phyloP scores from a whole-genome alignment of 2,113 vertebrate genomes.

The Thamnaconus septentrionalis region DNA sequence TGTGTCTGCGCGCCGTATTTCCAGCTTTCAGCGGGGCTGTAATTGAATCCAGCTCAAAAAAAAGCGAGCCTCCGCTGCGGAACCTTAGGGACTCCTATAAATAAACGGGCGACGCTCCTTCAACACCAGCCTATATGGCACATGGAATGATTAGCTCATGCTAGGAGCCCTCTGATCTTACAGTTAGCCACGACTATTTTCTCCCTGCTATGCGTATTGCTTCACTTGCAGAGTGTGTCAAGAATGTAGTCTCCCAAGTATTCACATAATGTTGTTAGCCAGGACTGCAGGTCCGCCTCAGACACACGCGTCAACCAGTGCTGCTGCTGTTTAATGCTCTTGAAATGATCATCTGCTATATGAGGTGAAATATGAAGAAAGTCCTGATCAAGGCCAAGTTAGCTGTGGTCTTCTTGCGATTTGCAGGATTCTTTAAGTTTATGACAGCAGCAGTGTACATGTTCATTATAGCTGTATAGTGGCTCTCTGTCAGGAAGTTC shows the following conservation, averaged over 20 bases:
- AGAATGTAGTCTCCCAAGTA: slow-evolving; percentile 56
- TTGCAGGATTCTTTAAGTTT: too few species aligned
- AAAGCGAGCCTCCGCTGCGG: slow-evolving; percentile 57
- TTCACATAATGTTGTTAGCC: slow-evolving; percentile 35
- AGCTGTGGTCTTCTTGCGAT: too few species aligned
- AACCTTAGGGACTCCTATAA: slow-evolving; percentile 74
- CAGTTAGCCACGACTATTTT: slow-evolving; percentile 67
- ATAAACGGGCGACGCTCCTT: slow-evolving; percentile 71
- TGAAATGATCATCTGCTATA: too few species aligned
- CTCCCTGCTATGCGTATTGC: slow-evolving; percentile 56
- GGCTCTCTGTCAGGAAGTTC: too few species aligned
- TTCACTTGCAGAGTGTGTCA: slow-evolving; percentile 41
- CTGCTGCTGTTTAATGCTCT: too few species aligned
- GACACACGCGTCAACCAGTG: too few species aligned
- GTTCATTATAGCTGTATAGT: too few species aligned
- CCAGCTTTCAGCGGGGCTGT: slow-evolving; percentile 64
- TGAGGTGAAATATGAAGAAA: too few species aligned
- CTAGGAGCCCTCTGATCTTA: slow-evolving; percentile 65
- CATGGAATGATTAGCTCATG: slow-evolving; percentile 74
- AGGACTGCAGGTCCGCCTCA: not conserved
- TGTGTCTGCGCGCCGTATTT: slow-evolving; percentile 57
- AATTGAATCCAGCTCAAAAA: slow-evolving; percentile 67
- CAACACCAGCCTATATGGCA: slow-evolving; percentile 70
- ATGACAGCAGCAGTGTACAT: too few species aligned
- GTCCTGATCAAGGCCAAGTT: too few species aligned